Conservation (phyloP, 2,888 invertebrate species). For the Caenorhabditis japonica region DNA sequence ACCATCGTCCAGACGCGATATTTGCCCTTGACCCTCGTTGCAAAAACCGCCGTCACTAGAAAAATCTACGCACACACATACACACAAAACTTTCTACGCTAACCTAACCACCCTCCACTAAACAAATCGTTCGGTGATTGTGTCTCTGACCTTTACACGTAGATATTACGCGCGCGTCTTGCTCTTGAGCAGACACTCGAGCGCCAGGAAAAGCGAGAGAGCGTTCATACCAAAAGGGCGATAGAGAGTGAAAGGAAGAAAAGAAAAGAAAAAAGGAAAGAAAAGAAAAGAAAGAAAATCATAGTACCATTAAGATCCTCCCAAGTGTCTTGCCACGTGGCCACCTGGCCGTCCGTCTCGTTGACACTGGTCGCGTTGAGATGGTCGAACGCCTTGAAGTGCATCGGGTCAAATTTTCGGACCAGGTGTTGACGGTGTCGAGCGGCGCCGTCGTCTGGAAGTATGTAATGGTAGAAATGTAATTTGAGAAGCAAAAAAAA, state of each 20-base stretch:
- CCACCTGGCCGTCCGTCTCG: constrained; percentile 19
- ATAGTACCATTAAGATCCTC: constrained; percentile 51
- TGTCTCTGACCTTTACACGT: constrained; percentile 48
- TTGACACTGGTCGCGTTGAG: constrained; percentile 40
- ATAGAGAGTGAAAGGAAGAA: neutral
- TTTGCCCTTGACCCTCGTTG: too few species aligned
- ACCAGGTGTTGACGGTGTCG: constrained; percentile 47
- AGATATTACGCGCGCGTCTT: constrained; percentile 1
- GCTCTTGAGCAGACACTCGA: constrained; percentile 41
- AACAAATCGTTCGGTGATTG: constrained; percentile 2
- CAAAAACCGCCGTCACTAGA: too few species aligned
- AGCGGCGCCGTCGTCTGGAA: constrained; percentile 31
- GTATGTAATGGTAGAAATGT: neutral
- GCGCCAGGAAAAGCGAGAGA: constrained; percentile 25
- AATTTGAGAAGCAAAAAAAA: too few species aligned
- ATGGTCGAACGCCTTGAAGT: constrained; percentile 54
- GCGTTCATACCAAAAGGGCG: too few species aligned
- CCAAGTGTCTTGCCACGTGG: constrained; percentile 42
- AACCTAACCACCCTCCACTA: too few species aligned
- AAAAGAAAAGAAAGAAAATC: neutral
- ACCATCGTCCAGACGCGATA: too few species aligned
- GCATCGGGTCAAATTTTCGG: constrained; percentile 47
- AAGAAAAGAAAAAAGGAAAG: neutral
- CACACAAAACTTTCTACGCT: too few species aligned
- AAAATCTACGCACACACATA: too few species aligned